Base-by-base conservation (phyloP, 2,113 vertebrate genomes). In the Nannobrachium achirus region DNA sequence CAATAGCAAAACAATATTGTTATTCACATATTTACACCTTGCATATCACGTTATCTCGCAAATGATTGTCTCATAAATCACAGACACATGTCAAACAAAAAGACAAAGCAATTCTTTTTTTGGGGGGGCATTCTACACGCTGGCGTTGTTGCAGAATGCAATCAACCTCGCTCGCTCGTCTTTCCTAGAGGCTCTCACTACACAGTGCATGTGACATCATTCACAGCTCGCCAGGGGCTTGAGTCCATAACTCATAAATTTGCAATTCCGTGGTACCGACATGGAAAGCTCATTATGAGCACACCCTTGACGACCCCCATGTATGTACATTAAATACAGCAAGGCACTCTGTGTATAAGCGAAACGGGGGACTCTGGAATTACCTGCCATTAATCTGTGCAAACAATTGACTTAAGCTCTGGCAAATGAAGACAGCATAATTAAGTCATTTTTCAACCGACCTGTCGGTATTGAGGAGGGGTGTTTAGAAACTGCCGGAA, bases 301-400 rank as follows among this genome's bases (percentile, higher is more conserved):
- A 65, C 18, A 19, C 39, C 65, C 56, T 66, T 61, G 56, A 69
- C 48, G 11, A 41, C 14, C 59, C 63, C 15, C 19, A 55, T 13
- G 59, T 56, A 41, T 73, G 66, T 80, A 87, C 83, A 84, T 84
- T 88, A 84, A 88, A 87, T 88, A 81, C 71, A 88, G 83, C 80
- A 91, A 92, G 90, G 89, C 88, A 91, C 91, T 86, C 71, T 82
- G 82, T 81, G 76, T 85, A 84, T 79, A 85, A 73, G 85, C 68
- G 40, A 82, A 75, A 68, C 49, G 50, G 71, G 72, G 71, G 80
- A 69, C 71, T 73, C 71, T 73, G 60, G 75, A 88, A 90, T 88
- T 73, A 83, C 87, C 82, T 85, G 75, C 73, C 73, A 83, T 91
- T 88, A 90, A 89, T 90, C 85, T 88, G 86, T 91, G 88, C 89